Percentiles rank a stretch among this genome's conserved stretches.
Evolutionary conservation across 2,797 vertebrate species (phyloP).

Genomic region (Taeniopygia guttata): DNA sequence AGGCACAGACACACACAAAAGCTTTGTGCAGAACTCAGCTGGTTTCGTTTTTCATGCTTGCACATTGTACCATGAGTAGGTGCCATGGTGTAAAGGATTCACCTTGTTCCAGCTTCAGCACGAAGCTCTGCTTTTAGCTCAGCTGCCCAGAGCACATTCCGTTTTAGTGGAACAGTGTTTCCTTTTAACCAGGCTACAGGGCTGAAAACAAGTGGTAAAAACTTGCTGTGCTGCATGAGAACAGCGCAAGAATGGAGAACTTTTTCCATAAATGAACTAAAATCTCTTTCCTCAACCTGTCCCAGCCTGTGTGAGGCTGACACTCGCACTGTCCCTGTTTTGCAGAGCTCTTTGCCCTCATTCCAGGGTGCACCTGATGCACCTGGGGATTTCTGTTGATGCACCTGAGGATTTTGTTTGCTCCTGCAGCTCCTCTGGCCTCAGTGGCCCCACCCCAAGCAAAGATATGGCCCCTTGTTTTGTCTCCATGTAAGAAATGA

Average conservation of each 20-base stretch:
- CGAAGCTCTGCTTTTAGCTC: neutral
- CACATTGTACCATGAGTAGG: neutral
- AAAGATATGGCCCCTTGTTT: neutral
- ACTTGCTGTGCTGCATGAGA: neutral
- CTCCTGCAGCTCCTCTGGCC: neutral
- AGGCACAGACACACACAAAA: neutral
- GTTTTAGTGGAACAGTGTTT: neutral
- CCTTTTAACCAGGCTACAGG: neutral
- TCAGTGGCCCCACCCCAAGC: neutral
- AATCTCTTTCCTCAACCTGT: neutral
- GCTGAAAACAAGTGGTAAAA: neutral
- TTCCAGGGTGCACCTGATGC: neutral
- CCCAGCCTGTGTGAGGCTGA: neutral
- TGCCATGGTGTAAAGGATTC: neutral
- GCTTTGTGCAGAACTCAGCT: neutral
- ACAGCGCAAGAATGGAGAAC: neutral
- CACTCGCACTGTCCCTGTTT: neutral
- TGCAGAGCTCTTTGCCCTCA: neutral
- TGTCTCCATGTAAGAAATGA: accelerated
- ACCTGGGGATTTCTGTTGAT: no score
- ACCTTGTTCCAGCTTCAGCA: slow-evolving; percentile 5
- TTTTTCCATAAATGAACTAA: neutral
- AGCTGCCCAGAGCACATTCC: neutral
- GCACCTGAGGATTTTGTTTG: neutral
- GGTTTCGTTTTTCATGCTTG: slow-evolving; percentile 7